Evolutionary conservation across 1,140 invertebrate species (phyloP), one percentile per base, ranked within the genome.

Genomic region (Nasonia vitripennis): DNA sequence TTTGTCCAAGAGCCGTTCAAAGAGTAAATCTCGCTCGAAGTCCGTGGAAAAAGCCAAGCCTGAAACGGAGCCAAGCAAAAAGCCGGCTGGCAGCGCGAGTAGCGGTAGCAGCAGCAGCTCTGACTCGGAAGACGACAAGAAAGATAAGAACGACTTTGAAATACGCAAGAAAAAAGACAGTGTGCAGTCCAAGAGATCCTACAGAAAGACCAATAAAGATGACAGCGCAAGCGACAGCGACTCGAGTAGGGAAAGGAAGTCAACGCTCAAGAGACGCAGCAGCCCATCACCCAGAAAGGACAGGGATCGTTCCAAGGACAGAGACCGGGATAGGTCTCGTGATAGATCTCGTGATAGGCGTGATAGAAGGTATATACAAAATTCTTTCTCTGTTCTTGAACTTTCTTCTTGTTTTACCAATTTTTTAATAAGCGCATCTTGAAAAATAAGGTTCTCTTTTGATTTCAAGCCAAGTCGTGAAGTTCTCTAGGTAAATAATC

Each of bases 181-280:
- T 75, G 95, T 97, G 11, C 96, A 97, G 89, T 96, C 96, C 68
- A 97, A 97, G 87, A 94, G 97, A 37, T 97, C 98, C 79, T 98
- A 98, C 89, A 94, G 97, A 12, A 95, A 94, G 77, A 97, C 97
- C 78, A 97, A 97, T 89, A 96, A 97, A 71, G 96, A 97, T 87
- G 96, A 95, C 75, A 97, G 96, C 87, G 94, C 92, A 48, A 94
- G 93, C 55, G 94, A 93, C 31, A 94, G 92, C 86, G 94, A 94
- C 62, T 94, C 94, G 0, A 94, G 94, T 68, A 88, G 92, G 0
- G 92, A 93, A 2, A 90, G 91, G 82, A 93, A 93, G 81, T 91
- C 92, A 0, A 87, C 90, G 1, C 84, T 89, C 3, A 93, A 92
- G 77, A 87, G 92, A 80, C 90, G 92, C 7, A 93, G 91, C 45